phyloP scores from a whole-genome alignment of 2,113 vertebrate species.

The Morone saxatilis region DNA sequence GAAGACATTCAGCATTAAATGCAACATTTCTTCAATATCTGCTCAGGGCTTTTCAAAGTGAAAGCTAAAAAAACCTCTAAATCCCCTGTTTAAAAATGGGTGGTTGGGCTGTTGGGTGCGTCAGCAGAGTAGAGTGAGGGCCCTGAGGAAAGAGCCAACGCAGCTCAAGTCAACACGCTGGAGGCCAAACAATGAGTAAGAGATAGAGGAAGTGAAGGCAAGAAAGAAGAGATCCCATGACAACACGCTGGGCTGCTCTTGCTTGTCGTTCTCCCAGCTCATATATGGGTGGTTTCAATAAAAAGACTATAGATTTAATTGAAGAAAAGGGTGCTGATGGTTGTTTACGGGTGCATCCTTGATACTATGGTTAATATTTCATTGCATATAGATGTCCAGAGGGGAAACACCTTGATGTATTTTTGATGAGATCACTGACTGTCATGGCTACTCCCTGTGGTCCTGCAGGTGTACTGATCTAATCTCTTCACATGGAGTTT shows the following conservation, averaged over 20 bases:
- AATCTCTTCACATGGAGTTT: constrained; percentile 27
- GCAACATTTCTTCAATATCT: background rate
- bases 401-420: constrained; percentile 71
- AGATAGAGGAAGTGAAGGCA: background rate
- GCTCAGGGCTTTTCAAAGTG: background rate
- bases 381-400: constrained; percentile 56
- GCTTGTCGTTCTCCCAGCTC: background rate
- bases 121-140: constrained; percentile 16
- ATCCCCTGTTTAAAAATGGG: too few relatives aligned
- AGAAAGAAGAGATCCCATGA: constrained; percentile 18
- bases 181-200: constrained; percentile 26
- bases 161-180: constrained; percentile 26
- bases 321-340: constrained; percentile 18
- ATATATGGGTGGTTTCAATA: background rate
- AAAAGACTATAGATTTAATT: constrained; percentile 26
- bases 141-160: background rate
- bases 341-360: constrained; percentile 7
- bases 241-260: background rate
- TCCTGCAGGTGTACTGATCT: constrained; percentile 52
- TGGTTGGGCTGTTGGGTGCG: background rate
- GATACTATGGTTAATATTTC: constrained; percentile 56
- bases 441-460: constrained; percentile 47
- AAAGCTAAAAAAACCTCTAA: background rate
- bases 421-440: constrained; percentile 69
- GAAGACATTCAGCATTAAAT: background rate